These are phyloP conservation scores for Himalopsyche anomala DNA, from an alignment of 2,888 invertebrate genomes.

Conservation along the genomic window DNA sequence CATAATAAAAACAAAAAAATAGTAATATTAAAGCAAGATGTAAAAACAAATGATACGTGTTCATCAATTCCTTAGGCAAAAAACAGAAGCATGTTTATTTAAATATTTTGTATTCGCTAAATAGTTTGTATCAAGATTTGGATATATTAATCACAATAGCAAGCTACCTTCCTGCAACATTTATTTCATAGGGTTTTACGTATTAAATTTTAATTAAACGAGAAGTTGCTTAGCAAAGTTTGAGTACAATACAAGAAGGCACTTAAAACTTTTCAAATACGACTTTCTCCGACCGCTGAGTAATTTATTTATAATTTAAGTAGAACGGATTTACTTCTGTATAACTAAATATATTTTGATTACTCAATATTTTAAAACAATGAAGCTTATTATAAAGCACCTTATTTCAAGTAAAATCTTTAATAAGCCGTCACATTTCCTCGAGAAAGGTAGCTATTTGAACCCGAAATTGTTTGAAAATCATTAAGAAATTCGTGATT, in stretches of 20 bases:
- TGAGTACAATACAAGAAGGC: conserved; percentile 59
- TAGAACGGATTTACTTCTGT: conserved; percentile 54
- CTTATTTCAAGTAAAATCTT: background rate
- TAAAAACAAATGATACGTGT: too few species aligned
- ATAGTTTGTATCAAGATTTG: too few species aligned
- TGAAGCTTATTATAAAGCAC: conserved; percentile 6
- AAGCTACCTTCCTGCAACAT: conserved; percentile 19
- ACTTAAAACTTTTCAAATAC: conserved; percentile 58
- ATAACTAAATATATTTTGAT: conserved; percentile 58
- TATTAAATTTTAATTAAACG: conserved; percentile 59
- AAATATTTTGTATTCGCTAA: too few species aligned
- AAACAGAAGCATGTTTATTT: too few species aligned
- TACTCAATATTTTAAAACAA: conserved; percentile 48
- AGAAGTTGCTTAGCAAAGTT: conserved; percentile 54
- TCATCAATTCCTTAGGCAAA: too few species aligned
- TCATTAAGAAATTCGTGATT: too few species aligned
- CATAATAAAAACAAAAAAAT: too few species aligned
- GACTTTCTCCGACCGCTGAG: conserved; percentile 54
- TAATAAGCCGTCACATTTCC: background rate
- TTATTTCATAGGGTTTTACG: conserved; percentile 58
- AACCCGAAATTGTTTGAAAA: too few species aligned
- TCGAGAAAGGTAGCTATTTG: background rate
- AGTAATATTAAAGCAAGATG: too few species aligned
- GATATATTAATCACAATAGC: too few species aligned
- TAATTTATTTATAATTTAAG: conserved; percentile 60